Base-by-base conservation (phyloP, 2,113 vertebrate species). In the crab-eating macaque (Macaca fascicularis) region DNA sequence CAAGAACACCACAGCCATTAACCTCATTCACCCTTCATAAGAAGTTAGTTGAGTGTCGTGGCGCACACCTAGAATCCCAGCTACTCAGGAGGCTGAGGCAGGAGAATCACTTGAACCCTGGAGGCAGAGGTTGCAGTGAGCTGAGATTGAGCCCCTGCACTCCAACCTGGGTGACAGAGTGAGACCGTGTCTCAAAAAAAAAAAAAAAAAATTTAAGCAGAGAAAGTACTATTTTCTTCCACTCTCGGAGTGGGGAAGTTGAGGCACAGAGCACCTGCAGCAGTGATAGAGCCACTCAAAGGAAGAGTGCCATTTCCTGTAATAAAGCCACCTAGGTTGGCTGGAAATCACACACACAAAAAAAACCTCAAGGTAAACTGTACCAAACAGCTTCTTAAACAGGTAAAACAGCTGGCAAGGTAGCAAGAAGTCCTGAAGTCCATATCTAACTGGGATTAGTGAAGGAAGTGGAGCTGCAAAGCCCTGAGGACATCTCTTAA, bases 271-370 rank as follows among this genome's bases (percentile, higher is more conserved):
- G 59, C 16, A 14, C 6, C 57, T 19, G 14, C 23, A 22, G 4
- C 32, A 12, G 30, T 57, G 48, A 9, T 0, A 25, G 30, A 79
- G 20, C 27, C 5, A 23, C n/a, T 2, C 87, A 2, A 3, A 0
- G 9, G 38, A 4, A 43, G 32, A 23, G 35, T 12, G 8, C 27
- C 19, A 0, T 45, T n/a, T 22, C 17, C 78, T 52, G 23, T 2
- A 40, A 10, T 0, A 14, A 23, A 50, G 14, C 35, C 81, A 57
- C 19, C 48, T 52, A 11, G 10, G 19, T 5, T 8, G 8, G 40
- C 74, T 6, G 35, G 22, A 35, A 59, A n/a, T n/a, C n/a, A 38
- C 1, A 16, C 59, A 61, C 59, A 61, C 59, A 64, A 1, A 45
- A 9, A 45, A 45, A 45, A 45, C 45, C 30, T 43, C n/a, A 8